phyloP scores from a whole-genome alignment of 2,888 invertebrate species.

The Luperina testacea region DNA sequence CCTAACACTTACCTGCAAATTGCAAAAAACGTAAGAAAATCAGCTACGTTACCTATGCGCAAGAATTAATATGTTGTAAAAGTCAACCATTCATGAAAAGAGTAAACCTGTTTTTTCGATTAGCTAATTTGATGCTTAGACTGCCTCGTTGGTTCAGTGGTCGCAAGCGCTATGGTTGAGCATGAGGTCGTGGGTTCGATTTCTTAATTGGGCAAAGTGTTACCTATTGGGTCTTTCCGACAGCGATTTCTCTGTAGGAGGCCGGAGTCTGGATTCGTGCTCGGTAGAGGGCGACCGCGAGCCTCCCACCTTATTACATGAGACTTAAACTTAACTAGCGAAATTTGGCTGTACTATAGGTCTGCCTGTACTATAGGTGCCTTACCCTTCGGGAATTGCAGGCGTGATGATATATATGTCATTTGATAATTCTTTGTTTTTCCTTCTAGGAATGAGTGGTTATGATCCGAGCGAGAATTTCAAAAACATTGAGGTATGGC shows the following conservation, averaged over 20 bases:
- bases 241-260: not conserved
- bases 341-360: not conserved
- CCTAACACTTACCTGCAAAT: too few relatives aligned
- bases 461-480: conserved; percentile 91
- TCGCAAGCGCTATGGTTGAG: not conserved
- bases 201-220: not conserved
- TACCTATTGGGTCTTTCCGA: not conserved
- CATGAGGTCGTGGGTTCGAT: not conserved
- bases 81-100: not conserved
- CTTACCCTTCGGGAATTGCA: not conserved
- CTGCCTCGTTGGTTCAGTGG: not conserved
- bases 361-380: too few relatives aligned
- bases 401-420: not conserved
- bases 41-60: not conserved
- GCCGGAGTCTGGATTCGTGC: not conserved
- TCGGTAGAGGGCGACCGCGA: not conserved
- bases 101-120: not conserved
- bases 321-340: not conserved
- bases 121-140: too few relatives aligned
- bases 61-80: not conserved
- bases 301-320: not conserved
- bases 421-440: not conserved
- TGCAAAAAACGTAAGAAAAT: not conserved
- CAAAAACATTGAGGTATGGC: conserved; percentile 91
- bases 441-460: conserved; percentile 91